Base-by-base conservation (phyloP, 2,797 vertebrate genomes). In the Glyptemys insculpta region DNA sequence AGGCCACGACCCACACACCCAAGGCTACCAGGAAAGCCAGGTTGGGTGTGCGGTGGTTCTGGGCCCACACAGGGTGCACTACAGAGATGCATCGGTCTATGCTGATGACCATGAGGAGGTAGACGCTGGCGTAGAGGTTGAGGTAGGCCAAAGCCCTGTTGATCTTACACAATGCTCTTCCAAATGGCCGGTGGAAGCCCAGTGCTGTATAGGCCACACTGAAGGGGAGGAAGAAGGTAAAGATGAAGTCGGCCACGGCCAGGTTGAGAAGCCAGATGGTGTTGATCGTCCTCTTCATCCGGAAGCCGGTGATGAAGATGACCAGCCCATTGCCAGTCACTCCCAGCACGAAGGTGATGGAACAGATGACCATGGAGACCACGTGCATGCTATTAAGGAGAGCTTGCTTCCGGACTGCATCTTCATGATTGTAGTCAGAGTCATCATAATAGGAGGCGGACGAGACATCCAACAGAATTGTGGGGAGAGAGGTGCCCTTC, bases 261-360 rank as follows among this genome's bases (percentile, higher is more conserved):
- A 99, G 97, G 97, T 99, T 99, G 44, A 95, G 81, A 47, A 94
- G 94, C 93, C 92, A 99, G 98, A 99, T 94, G 0, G 98, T 98
- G 94, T 98, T 99, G 1, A 99, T 98, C 0, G 98, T 99, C 96
- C 98, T 98, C 97, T 99, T 99, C 99, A 99, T 99, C 95, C 98
- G 98, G 94, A 99, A 99, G 11, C 99, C 98, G 1, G 98, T 98
- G 62, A 99, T 98, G 98, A 99, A 99, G 96, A 99, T 99, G 86
- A 99, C 99, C 68, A 99, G 54, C 2, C 96, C 98, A 4, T 99
- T 99, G 50, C 99, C 99, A 3, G 88, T 94, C 47, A 98, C 90
- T 1, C 99, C 99, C 52, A 99, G 97, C 57, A 99, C 76, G 82
- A 93, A 97, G 18, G 97, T 86, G 8, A 96, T 19, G 4, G 65